A percentile compares a stretch with the other conserved stretches of the same genome.
Conservation (phyloP, 2,888 invertebrate genomes). For the Sinelater perroti region DNA sequence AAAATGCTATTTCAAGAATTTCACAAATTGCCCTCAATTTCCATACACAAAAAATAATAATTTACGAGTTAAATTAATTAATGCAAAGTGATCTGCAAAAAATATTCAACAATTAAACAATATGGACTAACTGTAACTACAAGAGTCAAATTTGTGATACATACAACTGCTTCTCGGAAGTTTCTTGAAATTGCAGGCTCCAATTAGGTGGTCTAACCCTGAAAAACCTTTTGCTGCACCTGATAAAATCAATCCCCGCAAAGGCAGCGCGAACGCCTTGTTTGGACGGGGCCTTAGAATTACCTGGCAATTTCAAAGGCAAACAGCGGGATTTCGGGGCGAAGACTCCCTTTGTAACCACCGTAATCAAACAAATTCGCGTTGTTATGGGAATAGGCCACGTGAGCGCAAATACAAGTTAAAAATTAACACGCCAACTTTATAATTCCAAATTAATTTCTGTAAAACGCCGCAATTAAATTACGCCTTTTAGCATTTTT, state of each 20-base stretch:
- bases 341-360: constrained; percentile 1
- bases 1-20: too few species aligned
- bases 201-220: too few species aligned
- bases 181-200: too few species aligned
- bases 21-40: too few species aligned
- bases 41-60: too few species aligned
- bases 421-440: constrained; percentile 9
- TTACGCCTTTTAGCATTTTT: constrained; percentile 1
- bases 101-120: too few species aligned
- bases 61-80: too few species aligned
- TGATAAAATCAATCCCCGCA: not conserved
- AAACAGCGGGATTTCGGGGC: not conserved
- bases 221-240: not conserved
- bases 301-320: not conserved
- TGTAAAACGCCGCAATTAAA: constrained; percentile 10
- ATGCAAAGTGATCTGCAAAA: too few species aligned
- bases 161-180: too few species aligned
- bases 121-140: too few species aligned
- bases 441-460: constrained; percentile 9
- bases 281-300: not conserved
- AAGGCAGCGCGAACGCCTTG: not conserved
- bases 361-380: constrained; percentile 4
- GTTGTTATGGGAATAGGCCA: constrained; percentile 8
- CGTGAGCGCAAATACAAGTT: not conserved
- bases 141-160: too few species aligned